Evolutionary conservation across 2,888 invertebrate genomes (phyloP), one percentile per base, ranked within the genome.

Genomic region (Eurytoma adleriae): DNA sequence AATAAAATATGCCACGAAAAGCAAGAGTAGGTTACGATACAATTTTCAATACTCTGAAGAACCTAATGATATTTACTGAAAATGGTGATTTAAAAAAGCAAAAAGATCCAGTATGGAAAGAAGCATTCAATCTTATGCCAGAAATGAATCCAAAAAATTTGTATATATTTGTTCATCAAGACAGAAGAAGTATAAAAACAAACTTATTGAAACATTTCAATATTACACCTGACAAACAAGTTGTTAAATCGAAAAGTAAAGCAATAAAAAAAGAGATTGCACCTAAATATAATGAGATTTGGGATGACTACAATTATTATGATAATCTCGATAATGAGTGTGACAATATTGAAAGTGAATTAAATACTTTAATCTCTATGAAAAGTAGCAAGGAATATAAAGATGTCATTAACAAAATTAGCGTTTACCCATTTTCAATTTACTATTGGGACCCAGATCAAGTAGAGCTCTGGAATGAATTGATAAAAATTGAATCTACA

Each of bases 281-380:
- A 30, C 20, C 14, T 3, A 56, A 16, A 10, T 79, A 66, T 16
- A 13, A 64, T 52, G 48, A 59, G 16, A 62, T 24, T 30, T 82
- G 82, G 82, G 74, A 82, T 64, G 78, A 82, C 27, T 79, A 70
- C 54, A 71, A 79, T 64, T 78, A 52, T 71, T 82, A 79, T 61
- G 82, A 82, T 13, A 59, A 62, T 2, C 61, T 82, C 10, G 79
- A 79, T 59, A 57, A 24, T 3, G 71, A 79, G 10, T 40, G 40
- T 30, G 62, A 67, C 7, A 18, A 66, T 18, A 48, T 74, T 61
- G 2, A 24, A 4, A 77, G 50, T 77, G 78, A 71, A 56, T 62
- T 82, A 12, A 56, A 57, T 18, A 20, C 30, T 24, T 67, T 82
- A 27, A 52, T 70, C 16, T 40, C 52, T 3, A 80, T 80, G 73